Evolutionary conservation across 1,140 invertebrate species (phyloP), one percentile per base, ranked within the genome.

Genomic region (Aradophagus sp.): DNA sequence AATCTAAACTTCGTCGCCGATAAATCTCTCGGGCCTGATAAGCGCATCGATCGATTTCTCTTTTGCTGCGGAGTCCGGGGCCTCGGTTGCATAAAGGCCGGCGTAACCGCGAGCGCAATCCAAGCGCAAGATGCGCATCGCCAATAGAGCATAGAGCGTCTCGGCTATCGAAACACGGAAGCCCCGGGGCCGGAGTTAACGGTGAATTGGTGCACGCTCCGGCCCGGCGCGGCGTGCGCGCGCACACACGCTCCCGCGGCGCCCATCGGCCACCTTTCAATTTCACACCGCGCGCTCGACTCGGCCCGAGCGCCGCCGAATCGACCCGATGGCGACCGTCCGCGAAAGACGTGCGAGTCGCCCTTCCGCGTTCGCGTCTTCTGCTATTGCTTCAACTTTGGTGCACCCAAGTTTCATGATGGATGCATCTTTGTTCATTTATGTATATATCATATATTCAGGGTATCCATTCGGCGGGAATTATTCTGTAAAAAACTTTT

Each of bases 151-250:
- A 23, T 62, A 31, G 48, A 76, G 56, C 47, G 36, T 39, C 38
- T 41, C 58, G 58, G 61, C 66, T 73, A 79, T 77, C 74, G 76
- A 81, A 77, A 81, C 79, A 77, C 80, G 81, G 80, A 83, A 83
- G 79, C 81, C 81, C 77, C 70, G 68, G 78, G 79, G 80, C 74
- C 75, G 63, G 59, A 76, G 67, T 75, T 82, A 82, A 82, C 81
- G 81, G 81, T 82, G 68, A 77, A 81, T 76, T 77, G 79, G 79
- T 76, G 75, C 76, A 77, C 69, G 79, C 77, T 70, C 74, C 61
- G 55, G 38, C 35, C 74, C 31, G 27, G 36, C 17, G 35, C 29
- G 45, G 23, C 63, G 38, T 36, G 17, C 48, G 52, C 58, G 59
- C 56, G 55, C 50, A 58, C 47, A 53, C 62, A 55, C 44, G 61